Base-by-base conservation (phyloP, 1,140 invertebrate genomes). In the Zaprionus kolodkinae region DNA sequence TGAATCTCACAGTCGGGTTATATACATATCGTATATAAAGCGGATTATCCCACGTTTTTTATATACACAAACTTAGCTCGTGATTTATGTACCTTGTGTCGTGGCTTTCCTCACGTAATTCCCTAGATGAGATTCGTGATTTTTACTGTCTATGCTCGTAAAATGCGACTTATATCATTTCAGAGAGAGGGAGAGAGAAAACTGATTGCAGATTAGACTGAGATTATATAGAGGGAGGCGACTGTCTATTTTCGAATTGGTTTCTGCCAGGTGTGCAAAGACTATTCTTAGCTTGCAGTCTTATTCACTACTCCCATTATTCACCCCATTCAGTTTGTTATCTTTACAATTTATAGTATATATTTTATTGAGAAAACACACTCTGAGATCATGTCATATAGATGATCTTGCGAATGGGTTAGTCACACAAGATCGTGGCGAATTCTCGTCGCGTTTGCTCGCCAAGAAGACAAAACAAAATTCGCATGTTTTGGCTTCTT, bases 391-490 rank as follows among this genome's bases (percentile, higher is more conserved):
- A 50, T 17, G 45, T 50, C 17, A 17, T 5, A 50, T 15, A n/a
- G 45, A 50, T 6, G 43, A 52, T 68, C 66, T 68, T 27, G 40
- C 4, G 36, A 1, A 30, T 30, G 35, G 48, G 43, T 60, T 60
- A 50, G 66, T 61, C 65, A 59, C 30, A 68, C 10, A 35, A 35
- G 45, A 50, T 50, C 10, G 45, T 43, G 52, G 50, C 50, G 61
- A 63, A 25, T 35, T 54, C 27, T 54, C 30, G 48, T 40, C 62
- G 33, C 43, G 33, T 9, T 9, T 9, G 33, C 33, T 63, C 52
- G 68, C 60, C 60, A 13, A 9, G 52, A 27, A 71, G 68, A 63
- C 68, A 71, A 63, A 71, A 71, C 52, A 71, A 70, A 70, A 71
- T 45, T 63, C 54, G 43, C 61, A 65, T 72, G 38, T 57, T 72